These are phyloP conservation scores for Camelus bactrianus DNA, from an alignment of 2,113 vertebrate species.

Conservation along the genomic window DNA sequence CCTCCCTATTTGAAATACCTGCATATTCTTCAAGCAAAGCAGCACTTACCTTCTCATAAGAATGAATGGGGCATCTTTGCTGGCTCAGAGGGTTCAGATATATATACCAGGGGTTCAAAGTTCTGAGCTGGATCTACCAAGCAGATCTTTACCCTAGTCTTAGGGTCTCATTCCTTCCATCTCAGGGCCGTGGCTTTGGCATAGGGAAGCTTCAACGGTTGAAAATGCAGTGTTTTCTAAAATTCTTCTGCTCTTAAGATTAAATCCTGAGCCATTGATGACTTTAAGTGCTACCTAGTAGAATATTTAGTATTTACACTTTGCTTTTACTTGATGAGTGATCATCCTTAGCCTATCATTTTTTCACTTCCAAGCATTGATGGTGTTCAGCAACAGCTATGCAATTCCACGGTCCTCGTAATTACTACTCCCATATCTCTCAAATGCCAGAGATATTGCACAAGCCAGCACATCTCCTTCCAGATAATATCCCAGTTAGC, in stretches of 20 bases:
- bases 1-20: not conserved
- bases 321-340: not conserved
- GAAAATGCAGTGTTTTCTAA: not conserved
- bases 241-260: not conserved
- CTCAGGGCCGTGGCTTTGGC: not conserved
- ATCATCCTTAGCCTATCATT: not conserved
- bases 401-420: not conserved
- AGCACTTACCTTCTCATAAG: not conserved
- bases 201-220: not conserved
- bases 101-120: not conserved
- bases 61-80: not conserved
- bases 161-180: not conserved
- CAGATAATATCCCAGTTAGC: not conserved
- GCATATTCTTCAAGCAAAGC: not conserved
- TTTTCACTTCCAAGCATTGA: not conserved
- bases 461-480: not conserved
- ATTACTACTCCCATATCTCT: not conserved
- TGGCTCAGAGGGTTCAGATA: not conserved
- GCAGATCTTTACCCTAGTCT: not conserved
- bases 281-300: not conserved
- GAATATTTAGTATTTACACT: not conserved
- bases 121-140: not conserved
- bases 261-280: not conserved
- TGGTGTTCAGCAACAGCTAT: not conserved
- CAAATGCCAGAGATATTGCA: conserved; percentile 17